phyloP scores from a whole-genome alignment of 2,888 invertebrate species.

The Lamellibrachia columna region DNA sequence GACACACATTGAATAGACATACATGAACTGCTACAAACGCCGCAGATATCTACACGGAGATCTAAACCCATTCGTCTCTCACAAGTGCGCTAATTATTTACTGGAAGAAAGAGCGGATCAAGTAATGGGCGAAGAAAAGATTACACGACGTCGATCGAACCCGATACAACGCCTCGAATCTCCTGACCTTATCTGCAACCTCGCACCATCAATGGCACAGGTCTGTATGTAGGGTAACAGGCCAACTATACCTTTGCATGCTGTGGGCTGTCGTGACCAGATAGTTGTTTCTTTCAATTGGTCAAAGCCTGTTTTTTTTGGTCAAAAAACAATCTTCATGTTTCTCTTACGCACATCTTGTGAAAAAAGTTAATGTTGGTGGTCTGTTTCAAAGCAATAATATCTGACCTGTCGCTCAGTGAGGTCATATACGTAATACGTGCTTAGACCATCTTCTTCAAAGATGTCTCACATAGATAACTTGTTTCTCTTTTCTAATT shows the following conservation, averaged over 20 bases:
- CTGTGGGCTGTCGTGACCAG: background rate
- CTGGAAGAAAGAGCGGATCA: background rate
- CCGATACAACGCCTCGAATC: background rate
- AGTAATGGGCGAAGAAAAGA: background rate
- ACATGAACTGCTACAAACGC: background rate
- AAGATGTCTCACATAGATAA: too few relatives aligned
- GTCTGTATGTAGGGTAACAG: background rate
- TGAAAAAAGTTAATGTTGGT: background rate
- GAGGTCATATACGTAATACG: background rate
- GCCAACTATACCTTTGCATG: background rate
- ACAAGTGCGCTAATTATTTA: background rate
- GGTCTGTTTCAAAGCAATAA: background rate
- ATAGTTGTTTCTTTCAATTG: background rate
- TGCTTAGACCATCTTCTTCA: too few relatives aligned
- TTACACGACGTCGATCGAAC: slow-evolving; percentile 1
- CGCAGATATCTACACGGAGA: background rate
- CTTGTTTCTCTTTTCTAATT: too few relatives aligned
- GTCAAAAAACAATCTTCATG: background rate
- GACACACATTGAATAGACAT: background rate
- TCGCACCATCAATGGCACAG: background rate
- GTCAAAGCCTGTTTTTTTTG: background rate
- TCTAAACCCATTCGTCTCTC: background rate
- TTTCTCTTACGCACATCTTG: background rate
- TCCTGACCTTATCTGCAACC: background rate
- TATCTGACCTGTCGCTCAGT: background rate